Percentiles rank a stretch among this genome's conserved stretches.
Conservation (phyloP, 2,113 vertebrate genomes). For the Isurus oxyrinchus region DNA sequence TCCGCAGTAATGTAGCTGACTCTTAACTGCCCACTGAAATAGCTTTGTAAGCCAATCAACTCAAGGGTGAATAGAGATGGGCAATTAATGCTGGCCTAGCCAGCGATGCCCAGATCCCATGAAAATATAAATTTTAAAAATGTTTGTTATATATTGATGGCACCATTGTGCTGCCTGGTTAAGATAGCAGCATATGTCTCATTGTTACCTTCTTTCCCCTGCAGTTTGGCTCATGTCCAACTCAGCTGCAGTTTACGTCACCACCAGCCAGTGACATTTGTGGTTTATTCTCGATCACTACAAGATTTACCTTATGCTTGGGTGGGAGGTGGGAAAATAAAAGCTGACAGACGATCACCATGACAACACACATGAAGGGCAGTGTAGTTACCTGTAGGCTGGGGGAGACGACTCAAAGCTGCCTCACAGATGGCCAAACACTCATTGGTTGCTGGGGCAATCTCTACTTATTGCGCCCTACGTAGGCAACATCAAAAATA, state of each 20-base stretch:
- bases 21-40: too few relatives aligned
- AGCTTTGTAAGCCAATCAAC: too few relatives aligned
- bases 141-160: neutral
- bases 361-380: neutral
- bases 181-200: neutral
- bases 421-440: neutral
- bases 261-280: too few relatives aligned
- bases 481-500: neutral
- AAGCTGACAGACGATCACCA: neutral
- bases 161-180: neutral
- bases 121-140: too few relatives aligned
- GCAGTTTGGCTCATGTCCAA: neutral
- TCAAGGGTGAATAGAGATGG: too few relatives aligned
- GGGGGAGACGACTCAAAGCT: neutral
- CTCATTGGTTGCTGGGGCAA: neutral
- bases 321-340: neutral
- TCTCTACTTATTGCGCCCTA: neutral
- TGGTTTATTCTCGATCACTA: neutral
- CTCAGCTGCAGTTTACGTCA: neutral
- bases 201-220: neutral
- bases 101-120: too few relatives aligned
- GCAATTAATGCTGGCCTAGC: too few relatives aligned
- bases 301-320: neutral
- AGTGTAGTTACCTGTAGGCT: neutral
- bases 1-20: too few relatives aligned